Evolutionary conservation across 1,140 invertebrate species (phyloP).

Genomic region (Capitella teleta): DNA sequence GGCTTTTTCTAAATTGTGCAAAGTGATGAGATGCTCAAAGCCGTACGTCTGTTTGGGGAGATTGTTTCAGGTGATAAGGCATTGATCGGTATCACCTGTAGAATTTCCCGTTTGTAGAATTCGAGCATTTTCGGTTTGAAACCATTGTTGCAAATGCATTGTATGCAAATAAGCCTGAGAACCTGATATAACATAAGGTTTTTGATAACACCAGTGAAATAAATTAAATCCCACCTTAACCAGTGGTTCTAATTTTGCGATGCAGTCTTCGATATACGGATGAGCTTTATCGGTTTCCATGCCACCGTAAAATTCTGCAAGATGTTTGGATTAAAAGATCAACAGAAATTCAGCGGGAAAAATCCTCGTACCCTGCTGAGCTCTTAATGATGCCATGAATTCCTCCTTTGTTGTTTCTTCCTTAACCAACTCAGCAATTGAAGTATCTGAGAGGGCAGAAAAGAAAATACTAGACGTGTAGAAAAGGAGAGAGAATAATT

Average conservation of each 20-base stretch:
- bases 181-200: slow-evolving; percentile 44
- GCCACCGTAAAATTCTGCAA: slow-evolving; percentile 71
- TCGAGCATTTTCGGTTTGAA: slow-evolving; percentile 81
- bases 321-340: no score
- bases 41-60: slow-evolving; percentile 93
- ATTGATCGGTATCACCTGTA: no score
- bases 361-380: slow-evolving; percentile 59
- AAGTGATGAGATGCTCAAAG: slow-evolving; percentile 66
- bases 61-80: no score
- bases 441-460: slow-evolving; percentile 49
- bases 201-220: background rate
- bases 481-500: slow-evolving; percentile 1
- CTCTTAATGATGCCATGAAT: slow-evolving; percentile 55
- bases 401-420: slow-evolving; percentile 55
- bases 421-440: slow-evolving; percentile 64
- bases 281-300: slow-evolving; percentile 79
- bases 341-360: no score
- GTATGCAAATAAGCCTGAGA: slow-evolving; percentile 67
- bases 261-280: slow-evolving; percentile 80
- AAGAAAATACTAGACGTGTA: background rate
- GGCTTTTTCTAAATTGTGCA: slow-evolving; percentile 78
- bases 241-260: slow-evolving; percentile 68
- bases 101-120: slow-evolving; percentile 81
- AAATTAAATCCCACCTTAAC: slow-evolving; percentile 49
- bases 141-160: slow-evolving; percentile 55